Base-by-base conservation (phyloP, 2,797 vertebrate species). In the Phoxinus dragarum region DNA sequence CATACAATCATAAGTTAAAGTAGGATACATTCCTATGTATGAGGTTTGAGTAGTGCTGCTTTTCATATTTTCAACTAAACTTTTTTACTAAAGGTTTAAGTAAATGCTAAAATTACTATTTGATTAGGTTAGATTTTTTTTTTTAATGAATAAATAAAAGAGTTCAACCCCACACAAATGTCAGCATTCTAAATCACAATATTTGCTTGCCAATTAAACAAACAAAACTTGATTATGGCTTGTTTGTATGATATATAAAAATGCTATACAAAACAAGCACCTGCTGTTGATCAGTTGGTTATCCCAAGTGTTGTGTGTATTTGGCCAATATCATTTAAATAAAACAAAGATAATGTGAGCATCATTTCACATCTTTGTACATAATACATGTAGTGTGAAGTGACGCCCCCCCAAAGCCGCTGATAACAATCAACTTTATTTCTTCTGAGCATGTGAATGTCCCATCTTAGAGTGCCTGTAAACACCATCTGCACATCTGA, bases 341-440 rank as follows among this genome's bases (percentile, higher is more conserved):
- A 75, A 74, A 64, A 19, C 72, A 38, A 36, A 59, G 36, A 59
- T 68, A 61, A 72, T 10, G 17, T 40, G 34, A 61, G 19, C n/a
- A 19, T 47, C n/a, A 19, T 47, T 74, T 61, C 54, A 71, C 17
- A 56, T 6, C 3, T 64, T 80, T 64, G 7, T 21, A 73, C 42
- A 47, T 23, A 66, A 38, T 40, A 6, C 27, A 47, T 81, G 23
- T 38, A 67, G 47, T 42, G 42, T 72, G 75, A 73, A 71, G 69
- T 52, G 66, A 84, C 21, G 0, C 71, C 56, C 17, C 17, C 61
- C 42, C 14, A 42, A 85, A 83, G 42, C 52, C 34, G n/a, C 42
- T 90, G 89, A 89, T 90, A 89, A 92, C 90, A 93, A 89, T 88
- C 90, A 89, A 91, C 91, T 85, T 92, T 86, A 92, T 92, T 92